Evolutionary conservation across 2,888 invertebrate genomes (phyloP).

Genomic region (Crematogaster levior): DNA sequence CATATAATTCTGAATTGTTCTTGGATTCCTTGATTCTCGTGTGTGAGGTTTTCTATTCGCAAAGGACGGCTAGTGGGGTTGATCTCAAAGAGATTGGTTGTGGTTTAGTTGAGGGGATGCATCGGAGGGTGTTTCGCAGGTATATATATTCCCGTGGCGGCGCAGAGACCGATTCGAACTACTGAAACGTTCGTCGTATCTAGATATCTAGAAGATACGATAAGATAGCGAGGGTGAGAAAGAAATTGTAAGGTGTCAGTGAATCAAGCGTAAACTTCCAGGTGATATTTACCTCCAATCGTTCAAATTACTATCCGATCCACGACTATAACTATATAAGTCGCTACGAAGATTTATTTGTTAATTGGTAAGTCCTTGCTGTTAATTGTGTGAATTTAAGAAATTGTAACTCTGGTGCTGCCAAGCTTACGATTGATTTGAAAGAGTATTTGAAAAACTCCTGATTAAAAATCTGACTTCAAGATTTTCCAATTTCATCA

Average conservation of each 20-base stretch:
- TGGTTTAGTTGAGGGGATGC: slow-evolving; percentile 73
- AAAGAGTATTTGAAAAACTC: not conserved
- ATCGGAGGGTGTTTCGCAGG: slow-evolving; percentile 72
- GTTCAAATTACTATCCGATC: not conserved
- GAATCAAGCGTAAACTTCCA: not conserved
- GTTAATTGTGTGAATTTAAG: not conserved
- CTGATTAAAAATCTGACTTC: not conserved
- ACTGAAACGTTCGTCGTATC: slow-evolving; percentile 62
- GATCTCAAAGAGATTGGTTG: slow-evolving; percentile 75
- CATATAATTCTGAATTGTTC: not conserved
- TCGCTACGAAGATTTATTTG: slow-evolving; percentile 8
- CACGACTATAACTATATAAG: not conserved
- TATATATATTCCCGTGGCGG: slow-evolving; percentile 74
- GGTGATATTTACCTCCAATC: not conserved
- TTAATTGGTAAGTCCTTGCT: not conserved
- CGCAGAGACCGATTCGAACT: slow-evolving; percentile 67
- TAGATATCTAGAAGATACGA: slow-evolving; percentile 31
- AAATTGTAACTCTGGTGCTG: not conserved
- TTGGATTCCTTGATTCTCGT: not conserved
- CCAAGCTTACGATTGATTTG: not conserved
- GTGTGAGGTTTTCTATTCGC: not conserved
- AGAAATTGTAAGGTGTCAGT: not conserved
- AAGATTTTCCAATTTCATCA: not conserved
- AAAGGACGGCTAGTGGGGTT: slow-evolving; percentile 67
- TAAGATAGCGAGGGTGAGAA: not conserved